Evolutionary conservation across 92 coral and sea anemone species (phyloP).

Genomic region (Isaurus tuberculatus): DNA sequence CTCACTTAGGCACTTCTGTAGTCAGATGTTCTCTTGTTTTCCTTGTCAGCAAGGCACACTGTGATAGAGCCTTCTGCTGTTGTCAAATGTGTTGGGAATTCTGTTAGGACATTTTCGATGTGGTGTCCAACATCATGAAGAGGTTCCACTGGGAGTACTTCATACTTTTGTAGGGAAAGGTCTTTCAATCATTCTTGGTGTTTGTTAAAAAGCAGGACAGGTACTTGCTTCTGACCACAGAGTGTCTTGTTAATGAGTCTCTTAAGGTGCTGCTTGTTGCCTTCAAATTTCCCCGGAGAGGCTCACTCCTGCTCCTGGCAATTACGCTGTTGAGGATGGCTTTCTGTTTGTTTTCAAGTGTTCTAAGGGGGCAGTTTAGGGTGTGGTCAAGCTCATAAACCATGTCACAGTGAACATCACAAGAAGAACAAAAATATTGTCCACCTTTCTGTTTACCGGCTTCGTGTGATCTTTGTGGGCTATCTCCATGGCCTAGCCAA

Average conservation of each 20-base stretch:
- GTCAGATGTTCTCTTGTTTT: conserved; percentile 61
- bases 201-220: conserved; percentile 36
- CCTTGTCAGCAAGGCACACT: conserved; percentile 55
- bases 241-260: background rate
- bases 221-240: conserved; percentile 44
- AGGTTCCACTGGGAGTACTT: conserved; percentile 7
- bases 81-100: conserved; percentile 42
- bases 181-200: too few relatives aligned
- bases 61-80: conserved; percentile 34
- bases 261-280: conserved; percentile 48
- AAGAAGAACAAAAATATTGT: conserved; percentile 26
- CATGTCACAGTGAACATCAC: conserved; percentile 41
- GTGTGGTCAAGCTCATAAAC: conserved; percentile 41
- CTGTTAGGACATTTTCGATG: background rate
- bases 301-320: conserved; percentile 40
- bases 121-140: conserved; percentile 19
- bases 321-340: conserved; percentile 27
- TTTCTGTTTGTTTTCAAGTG: conserved; percentile 39
- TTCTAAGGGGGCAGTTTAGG: conserved; percentile 35
- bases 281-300: conserved; percentile 43
- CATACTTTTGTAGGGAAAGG: background rate
- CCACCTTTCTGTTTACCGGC: conserved; percentile 49
- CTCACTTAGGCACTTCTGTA: conserved; percentile 55
- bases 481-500: conserved; percentile 44
- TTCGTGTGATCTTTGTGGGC: conserved; percentile 43